Conservation (phyloP, 2,113 vertebrate species). For the Oncorhynchus nerka region DNA sequence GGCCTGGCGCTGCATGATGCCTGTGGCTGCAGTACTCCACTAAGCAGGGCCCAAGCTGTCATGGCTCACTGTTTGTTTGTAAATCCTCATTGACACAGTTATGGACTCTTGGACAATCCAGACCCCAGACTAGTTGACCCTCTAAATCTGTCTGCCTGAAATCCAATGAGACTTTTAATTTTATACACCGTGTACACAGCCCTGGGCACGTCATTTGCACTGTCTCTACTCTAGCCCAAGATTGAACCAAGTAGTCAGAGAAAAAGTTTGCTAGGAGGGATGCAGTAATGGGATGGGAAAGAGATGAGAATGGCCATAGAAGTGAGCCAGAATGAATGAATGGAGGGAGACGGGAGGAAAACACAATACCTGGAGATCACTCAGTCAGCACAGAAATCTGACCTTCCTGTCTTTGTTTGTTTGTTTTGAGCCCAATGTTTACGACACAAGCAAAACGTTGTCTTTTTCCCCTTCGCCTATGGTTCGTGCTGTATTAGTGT, state of each 20-base stretch:
- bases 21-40: background rate
- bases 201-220: background rate
- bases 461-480: background rate
- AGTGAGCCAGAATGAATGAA: too few species aligned
- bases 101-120: background rate
- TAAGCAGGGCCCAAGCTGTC: background rate
- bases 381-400: background rate
- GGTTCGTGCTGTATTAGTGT: background rate
- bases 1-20: background rate
- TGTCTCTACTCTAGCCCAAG: background rate
- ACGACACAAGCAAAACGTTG: background rate
- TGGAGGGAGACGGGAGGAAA: background rate
- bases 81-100: constrained; percentile 11
- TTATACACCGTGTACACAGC: background rate
- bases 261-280: background rate
- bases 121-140: constrained; percentile 15
- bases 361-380: background rate
- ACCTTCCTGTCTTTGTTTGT: background rate
- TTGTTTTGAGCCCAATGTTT: background rate
- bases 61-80: background rate
- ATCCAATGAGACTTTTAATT: constrained; percentile 5
- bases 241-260: background rate
- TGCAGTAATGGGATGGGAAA: background rate
- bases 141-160: background rate
- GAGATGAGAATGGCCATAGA: background rate